Percentiles rank a stretch among this genome's conserved stretches.
phyloP scores from a whole-genome alignment of 2,888 invertebrate genomes.

The Lordiphosa fenestrarum region DNA sequence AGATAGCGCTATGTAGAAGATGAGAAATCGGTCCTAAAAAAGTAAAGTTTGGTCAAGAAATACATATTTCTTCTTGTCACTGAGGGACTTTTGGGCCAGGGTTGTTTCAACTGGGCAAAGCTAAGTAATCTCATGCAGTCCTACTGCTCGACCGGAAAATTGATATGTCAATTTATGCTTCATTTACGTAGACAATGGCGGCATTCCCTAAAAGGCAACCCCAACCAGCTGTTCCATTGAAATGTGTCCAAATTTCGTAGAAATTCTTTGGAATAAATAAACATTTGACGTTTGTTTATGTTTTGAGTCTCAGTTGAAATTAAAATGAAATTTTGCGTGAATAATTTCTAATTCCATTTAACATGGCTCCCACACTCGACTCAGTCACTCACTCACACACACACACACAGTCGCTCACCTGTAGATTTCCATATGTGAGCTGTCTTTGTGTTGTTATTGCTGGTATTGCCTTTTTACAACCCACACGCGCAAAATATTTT shows the following conservation, averaged over 20 bases:
- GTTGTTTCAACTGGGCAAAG: too few species aligned
- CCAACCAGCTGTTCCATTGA: too few species aligned
- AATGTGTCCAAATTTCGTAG: background rate
- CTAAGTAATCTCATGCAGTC: too few species aligned
- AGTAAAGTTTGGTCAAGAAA: too few species aligned
- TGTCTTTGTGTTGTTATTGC: constrained; percentile 41
- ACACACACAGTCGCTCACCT: constrained; percentile 5
- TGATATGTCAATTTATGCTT: background rate
- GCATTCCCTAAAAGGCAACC: too few species aligned
- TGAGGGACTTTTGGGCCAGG: too few species aligned
- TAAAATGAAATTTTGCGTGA: constrained; percentile 38
- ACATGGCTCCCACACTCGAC: constrained; percentile 21
- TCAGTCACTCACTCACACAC: constrained; percentile 12
- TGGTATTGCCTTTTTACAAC: constrained; percentile 44
- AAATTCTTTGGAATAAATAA: constrained; percentile 7
- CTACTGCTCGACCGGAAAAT: too few species aligned
- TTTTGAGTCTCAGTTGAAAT: constrained; percentile 14
- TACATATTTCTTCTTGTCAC: too few species aligned
- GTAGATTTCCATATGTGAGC: constrained; percentile 40
- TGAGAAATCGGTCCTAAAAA: too few species aligned
- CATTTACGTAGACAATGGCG: too few species aligned
- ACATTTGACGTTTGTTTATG: constrained; percentile 5
- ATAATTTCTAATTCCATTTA: constrained; percentile 51
- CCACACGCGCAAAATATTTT: constrained; percentile 50
- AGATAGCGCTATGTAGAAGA: too few species aligned